Conservation (phyloP, 30 jellyfish, hydroid and myxozoan genomes). For the Aurelia sp. region DNA sequence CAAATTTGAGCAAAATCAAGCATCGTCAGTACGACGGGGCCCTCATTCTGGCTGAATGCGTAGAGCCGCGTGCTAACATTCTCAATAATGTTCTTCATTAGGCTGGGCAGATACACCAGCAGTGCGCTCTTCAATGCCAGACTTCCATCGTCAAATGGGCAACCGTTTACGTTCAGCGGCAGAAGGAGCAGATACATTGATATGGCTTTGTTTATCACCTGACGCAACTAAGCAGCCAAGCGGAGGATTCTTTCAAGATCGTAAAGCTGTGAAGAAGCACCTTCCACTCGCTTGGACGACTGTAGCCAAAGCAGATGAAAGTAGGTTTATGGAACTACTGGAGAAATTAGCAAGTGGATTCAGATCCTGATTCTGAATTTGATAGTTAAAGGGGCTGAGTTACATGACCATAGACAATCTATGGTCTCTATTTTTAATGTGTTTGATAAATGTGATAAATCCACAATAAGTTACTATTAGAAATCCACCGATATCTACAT, state of each 20-base stretch:
- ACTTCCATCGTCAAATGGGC: constrained; percentile 78
- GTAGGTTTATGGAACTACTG: constrained; percentile 50
- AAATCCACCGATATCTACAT: too few relatives aligned
- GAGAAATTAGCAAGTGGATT: constrained; percentile 60
- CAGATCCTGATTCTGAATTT: background rate
- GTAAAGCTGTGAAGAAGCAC: constrained; percentile 72
- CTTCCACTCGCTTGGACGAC: constrained; percentile 76
- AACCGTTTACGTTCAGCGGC: constrained; percentile 76
- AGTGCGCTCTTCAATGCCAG: constrained; percentile 86
- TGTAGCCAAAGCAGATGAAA: constrained; percentile 39
- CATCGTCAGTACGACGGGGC: too few relatives aligned
- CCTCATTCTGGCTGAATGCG: too few relatives aligned
- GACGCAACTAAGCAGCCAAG: constrained; percentile 63
- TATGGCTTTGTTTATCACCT: constrained; percentile 83
- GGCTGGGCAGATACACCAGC: constrained; percentile 98
- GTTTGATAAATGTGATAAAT: too few relatives aligned
- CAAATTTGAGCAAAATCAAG: too few relatives aligned
- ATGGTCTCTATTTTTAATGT: too few relatives aligned
- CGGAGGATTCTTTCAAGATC: constrained; percentile 85
- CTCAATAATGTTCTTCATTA: background rate
- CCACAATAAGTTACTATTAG: too few relatives aligned
- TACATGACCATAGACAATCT: background rate
- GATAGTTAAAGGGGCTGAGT: background rate
- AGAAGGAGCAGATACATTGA: constrained; percentile 90
- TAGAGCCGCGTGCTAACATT: too few relatives aligned